Percentiles rank a stretch among this genome's conserved stretches.
phyloP scores from a whole-genome alignment of 1,140 invertebrate genomes.

The Druon quercuslanigerum region DNA sequence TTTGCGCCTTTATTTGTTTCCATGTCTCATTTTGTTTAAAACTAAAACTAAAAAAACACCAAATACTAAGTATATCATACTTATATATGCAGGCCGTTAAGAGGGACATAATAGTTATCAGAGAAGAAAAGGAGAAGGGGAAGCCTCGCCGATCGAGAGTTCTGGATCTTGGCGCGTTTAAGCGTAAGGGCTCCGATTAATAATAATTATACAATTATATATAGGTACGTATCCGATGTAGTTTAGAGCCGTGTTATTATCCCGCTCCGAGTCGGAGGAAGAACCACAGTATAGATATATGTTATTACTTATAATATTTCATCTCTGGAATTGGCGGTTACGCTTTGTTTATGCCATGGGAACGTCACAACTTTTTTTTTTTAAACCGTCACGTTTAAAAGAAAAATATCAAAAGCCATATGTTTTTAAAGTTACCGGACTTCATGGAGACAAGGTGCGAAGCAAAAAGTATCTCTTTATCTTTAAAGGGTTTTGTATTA shows the following conservation, averaged over 20 bases:
- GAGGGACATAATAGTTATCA: conserved; percentile 34
- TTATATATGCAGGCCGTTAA: conserved; percentile 39
- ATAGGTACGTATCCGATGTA: conserved; percentile 73
- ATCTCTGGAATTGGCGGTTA: conserved; percentile 76
- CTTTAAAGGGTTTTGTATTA: not conserved
- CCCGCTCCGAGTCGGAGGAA: conserved; percentile 65
- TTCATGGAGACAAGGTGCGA: not conserved
- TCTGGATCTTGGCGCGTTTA: conserved; percentile 65
- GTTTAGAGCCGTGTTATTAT: conserved; percentile 77
- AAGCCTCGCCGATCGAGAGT: conserved; percentile 54
- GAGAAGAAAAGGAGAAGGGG: conserved; percentile 50
- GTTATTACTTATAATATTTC: conserved; percentile 78
- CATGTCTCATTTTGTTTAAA: too few relatives aligned
- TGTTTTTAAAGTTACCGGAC: not conserved
- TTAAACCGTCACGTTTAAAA: not conserved
- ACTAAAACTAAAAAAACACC: too few relatives aligned
- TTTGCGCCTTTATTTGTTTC: too few relatives aligned
- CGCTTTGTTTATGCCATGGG: conserved; percentile 76
- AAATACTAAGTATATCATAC: not conserved
- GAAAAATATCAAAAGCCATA: not conserved
- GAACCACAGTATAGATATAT: conserved; percentile 71
- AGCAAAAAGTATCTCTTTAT: not conserved
- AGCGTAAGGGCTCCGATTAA: conserved; percentile 73
- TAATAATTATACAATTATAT: conserved; percentile 78
- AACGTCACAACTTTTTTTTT: conserved; percentile 57